phyloP scores from a whole-genome alignment of 1,140 invertebrate species.

The honey bee (Apis mellifera) region DNA sequence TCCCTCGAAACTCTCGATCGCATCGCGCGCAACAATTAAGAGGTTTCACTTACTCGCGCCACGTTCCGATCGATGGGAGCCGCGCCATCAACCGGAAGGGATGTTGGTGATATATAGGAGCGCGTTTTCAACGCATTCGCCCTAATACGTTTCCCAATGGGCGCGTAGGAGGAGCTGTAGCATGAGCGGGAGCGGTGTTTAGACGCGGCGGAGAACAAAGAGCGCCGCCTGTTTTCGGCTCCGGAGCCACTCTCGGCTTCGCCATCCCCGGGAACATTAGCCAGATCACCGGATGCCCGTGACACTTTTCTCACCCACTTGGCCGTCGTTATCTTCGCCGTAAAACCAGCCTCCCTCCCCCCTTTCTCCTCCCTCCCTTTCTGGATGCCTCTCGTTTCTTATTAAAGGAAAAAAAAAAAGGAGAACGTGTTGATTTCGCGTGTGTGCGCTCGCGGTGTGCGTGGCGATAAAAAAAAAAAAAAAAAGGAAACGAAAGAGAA shows the following conservation, averaged over 20 bases:
- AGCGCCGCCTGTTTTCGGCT: constrained; percentile 54
- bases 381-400: neutral
- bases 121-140: constrained; percentile 69
- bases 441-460: constrained; percentile 13
- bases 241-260: neutral
- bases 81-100: constrained; percentile 22
- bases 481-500: too few species aligned
- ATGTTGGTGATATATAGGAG: constrained; percentile 64
- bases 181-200: constrained; percentile 26
- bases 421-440: constrained; percentile 57
- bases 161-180: constrained; percentile 13
- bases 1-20: constrained; percentile 12
- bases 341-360: constrained; percentile 15
- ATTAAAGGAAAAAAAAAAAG: constrained; percentile 31
- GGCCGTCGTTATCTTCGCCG: constrained; percentile 58
- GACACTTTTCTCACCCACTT: constrained; percentile 75
- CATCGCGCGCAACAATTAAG: constrained; percentile 25
- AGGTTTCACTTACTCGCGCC: constrained; percentile 26
- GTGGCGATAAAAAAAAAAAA: constrained; percentile 6
- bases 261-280: constrained; percentile 71
- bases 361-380: neutral
- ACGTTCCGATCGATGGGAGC: neutral
- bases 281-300: constrained; percentile 79
- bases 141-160: constrained; percentile 56
- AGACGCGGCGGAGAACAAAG: constrained; percentile 63